Base-by-base conservation (phyloP, 2,797 vertebrate genomes). In the Acanthis flammea region DNA sequence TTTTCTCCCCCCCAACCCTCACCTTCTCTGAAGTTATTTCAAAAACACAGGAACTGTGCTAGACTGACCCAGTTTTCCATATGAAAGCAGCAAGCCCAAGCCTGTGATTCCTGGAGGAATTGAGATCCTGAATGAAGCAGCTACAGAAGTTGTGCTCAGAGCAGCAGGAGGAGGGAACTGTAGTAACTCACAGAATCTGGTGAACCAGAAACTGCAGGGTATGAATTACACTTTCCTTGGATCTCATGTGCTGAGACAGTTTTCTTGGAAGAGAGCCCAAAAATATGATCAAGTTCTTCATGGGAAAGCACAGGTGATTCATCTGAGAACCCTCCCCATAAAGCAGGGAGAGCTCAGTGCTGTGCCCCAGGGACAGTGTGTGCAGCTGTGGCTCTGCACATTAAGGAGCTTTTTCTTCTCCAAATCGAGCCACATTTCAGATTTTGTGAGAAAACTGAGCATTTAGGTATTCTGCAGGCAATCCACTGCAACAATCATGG, bases 81-180 rank as follows among this genome's bases (percentile, higher is more conserved):
- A 53, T 25, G 90, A 95, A 89, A 88, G 70, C 58, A 50, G 71
- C 33, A 61, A 86, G 55, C 51, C 44, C 33, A 63, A 76, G 47
- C 30, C 68, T 86, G 30, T 3, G 9, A 22, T 79, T 96, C 82
- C 90, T 85, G 63, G 39, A 81, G 79, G 74, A 93, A 74, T 14
- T 70, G 89, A 77, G 48, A 66, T 92, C 70, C 65, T 88, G 88
- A 95, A 96, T 91, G 95, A 96, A 65, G 22, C 54, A 78, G 13
- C 71, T 75, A 22, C 35, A 61, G 53, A 80, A 81, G 39, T 19
- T 77, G 63, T 51, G 39, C 60, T 78, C 21, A 19, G 75, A 75
- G 63, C 50, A 3, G 3, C 42, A 25, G 62, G 39, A 47, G 78
- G 45, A 70, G 30, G 70, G 61, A 68, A 37, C n/a, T 42, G 22